Evolutionary conservation across 1,140 invertebrate genomes (phyloP), one percentile per base, ranked within the genome.

Genomic region (Gryon sp.): DNA sequence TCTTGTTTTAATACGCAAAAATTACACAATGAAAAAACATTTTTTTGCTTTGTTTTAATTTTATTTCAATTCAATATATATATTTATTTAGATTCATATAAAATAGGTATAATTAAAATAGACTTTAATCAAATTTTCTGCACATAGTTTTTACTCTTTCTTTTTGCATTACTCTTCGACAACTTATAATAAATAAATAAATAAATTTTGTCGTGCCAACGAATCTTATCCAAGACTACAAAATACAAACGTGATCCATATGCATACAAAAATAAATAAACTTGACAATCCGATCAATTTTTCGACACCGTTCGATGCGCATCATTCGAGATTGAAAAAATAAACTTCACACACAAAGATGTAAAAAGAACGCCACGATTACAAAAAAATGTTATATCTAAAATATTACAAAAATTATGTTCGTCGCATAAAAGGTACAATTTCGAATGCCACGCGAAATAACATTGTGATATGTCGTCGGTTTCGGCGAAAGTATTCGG

Each of bases 21-120:
- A 40, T 55, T 66, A 55, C 45, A 68, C 50, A 78, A 70, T 70
- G 66, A 70, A 60, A 66, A 75, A 69, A 79, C n/a, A 69, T 34
- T 41, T 72, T 70, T 32, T 15, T 7, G 28, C 43, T 50, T n/a
- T n/a, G n/a, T n/a, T n/a, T n/a, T n/a, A n/a, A n/a, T 69, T 43
- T 26, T 24, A 19, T 2, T 20, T 62, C 9, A 9, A 59, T 59
- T 3, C 18, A 11, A 36, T 55, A 66, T 9, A 14, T 60, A 55
- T 34, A 53, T 4, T 28, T 19, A 62, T 48, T 22, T 48, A 28
- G 1, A 7, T 28, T 59, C 4, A 16, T 65, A 65, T 1, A 74
- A 74, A 74, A 65, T 74, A 65, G 24, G 24, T 43, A 1, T 50
- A 63, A 73, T 57, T 59, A 74, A 74, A 63, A 76, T 76, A 76